Percentiles rank a stretch among this genome's conserved stretches.
Conservation (phyloP, 2,888 invertebrate species). For the Phlogophora meticulosa region DNA sequence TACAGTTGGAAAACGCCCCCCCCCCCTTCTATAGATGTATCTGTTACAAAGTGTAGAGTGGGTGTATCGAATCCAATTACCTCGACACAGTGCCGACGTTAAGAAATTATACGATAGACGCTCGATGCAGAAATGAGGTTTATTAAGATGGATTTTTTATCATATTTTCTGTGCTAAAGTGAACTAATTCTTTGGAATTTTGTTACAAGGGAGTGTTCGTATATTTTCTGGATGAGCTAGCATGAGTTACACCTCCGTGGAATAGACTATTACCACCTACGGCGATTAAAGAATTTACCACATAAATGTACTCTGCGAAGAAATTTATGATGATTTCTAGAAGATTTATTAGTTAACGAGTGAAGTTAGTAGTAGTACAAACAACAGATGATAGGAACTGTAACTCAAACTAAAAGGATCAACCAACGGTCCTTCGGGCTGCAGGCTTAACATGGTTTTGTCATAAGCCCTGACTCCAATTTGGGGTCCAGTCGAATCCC, state of each 20-base stretch:
- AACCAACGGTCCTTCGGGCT: too few species aligned
- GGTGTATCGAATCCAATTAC: conserved; percentile 78
- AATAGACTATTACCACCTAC: not conserved
- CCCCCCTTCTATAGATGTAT: conserved; percentile 53
- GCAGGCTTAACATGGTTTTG: too few species aligned
- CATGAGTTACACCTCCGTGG: not conserved
- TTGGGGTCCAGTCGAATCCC: too few species aligned
- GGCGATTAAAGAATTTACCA: not conserved
- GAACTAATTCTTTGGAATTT: conserved; percentile 29
- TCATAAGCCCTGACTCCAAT: too few species aligned
- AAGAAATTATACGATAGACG: conserved; percentile 75
- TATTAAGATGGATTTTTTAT: conserved; percentile 58
- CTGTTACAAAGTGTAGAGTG: conserved; percentile 59
- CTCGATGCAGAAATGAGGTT: conserved; percentile 60
- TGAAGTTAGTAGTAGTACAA: too few species aligned
- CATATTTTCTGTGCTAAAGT: conserved; percentile 37
- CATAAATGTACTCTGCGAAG: not conserved
- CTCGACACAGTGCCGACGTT: conserved; percentile 74
- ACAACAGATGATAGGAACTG: too few species aligned
- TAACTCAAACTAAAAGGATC: too few species aligned
- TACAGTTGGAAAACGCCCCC: conserved; percentile 54
- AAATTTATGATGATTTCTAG: too few species aligned
- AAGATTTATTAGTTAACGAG: too few species aligned
- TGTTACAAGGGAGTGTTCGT: not conserved
- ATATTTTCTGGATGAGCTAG: not conserved